Evolutionary conservation across 1,140 invertebrate species (phyloP), one percentile per base, ranked within the genome.

Genomic region (Trichonephila clavipes): DNA sequence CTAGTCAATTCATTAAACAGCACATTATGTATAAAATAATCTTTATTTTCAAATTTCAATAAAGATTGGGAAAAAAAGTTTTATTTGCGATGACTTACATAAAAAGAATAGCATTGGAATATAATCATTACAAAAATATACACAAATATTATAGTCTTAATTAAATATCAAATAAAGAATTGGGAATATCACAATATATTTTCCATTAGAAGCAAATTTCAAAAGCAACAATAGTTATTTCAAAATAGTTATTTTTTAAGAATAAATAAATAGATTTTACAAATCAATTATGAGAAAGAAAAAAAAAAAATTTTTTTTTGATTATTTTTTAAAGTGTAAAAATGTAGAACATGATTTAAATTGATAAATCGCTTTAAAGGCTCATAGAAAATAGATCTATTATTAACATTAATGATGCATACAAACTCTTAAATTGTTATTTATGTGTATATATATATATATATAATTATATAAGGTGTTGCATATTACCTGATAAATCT

Each of bases 401-500:
- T 19, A 64, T 64, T 6, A 64, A 16, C 21, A 64, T 64, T 64
- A 64, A 16, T 64, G 62, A 19, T 6, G 21, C 62, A 64, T 18
- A 21, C 16, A 19, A 21, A 64, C 21, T 64, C 16, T 19, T 19
- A 19, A 62, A 64, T 19, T 64, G 21, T 51, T 51, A 51, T 24
- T 24, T 77, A 18, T 77, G 28, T 77, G 72, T 77, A 34, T 8
- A 69, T 77, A 34, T 77, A 34, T 8, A 69, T 77, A 34, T 18
- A 77, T 19, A 77, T 77, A 72, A 28, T 14, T 40, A 34, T 69
- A 3, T 69, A 8, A 51, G 16, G 72, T 40, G 18, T 77, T 40
- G 14, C 18, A 40, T 34, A 94, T 58, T 95, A 94, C 44, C 94
- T 94, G 94, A 97, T 96, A 95, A 96, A 97, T 95, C 96, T 97